Evolutionary conservation across 2,797 vertebrate genomes (phyloP), one percentile per base, ranked within the genome.

Genomic region (Champsocephalus gunnari): DNA sequence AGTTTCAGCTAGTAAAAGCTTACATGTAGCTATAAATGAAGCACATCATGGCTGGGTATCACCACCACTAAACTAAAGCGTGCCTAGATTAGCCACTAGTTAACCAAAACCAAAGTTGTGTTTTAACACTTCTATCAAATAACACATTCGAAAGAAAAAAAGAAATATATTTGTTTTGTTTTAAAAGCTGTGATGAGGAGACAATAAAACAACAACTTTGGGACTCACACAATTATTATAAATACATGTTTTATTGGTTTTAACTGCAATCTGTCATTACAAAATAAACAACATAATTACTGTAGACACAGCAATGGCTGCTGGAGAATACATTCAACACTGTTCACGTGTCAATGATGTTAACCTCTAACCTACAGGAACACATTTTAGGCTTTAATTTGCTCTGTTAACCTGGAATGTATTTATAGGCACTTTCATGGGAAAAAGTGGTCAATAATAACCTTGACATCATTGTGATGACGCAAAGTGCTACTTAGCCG

Each of bases 291-390:
- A 90, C 94, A 91, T 88, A 94, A 93, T 87, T 82, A 94, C 93
- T 94, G 95, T 95, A 94, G 94, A 94, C 84, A 95, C 95, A 96
- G 94, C 94, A 94, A 93, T 43, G 24, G 88, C 94, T 89, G 92
- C 85, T 93, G 92, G 93, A 94, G 68, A 87, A 95, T 95, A 97
- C 95, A 96, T 96, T 97, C 95, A 96, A 81, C 78, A 84, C 71
- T 94, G 90, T 57, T 86, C 90, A 90, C 92, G 93, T 94, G 93
- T 94, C 93, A 95, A 93, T 94, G 90, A 92, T 93, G 66, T 95
- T 95, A 92, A 95, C 86, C 88, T 84, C 47, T 8, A 48, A 58
- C 66, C 81, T 77, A 93, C 87, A 94, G 90, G 83, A 92, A 95
- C 92, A 95, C 92, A 62, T 62, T 74, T 75, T 62, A 74, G 41